Evolutionary conservation across 2,113 vertebrate species (phyloP).

Genomic region (Cryptoleucopteryx plumbea): DNA sequence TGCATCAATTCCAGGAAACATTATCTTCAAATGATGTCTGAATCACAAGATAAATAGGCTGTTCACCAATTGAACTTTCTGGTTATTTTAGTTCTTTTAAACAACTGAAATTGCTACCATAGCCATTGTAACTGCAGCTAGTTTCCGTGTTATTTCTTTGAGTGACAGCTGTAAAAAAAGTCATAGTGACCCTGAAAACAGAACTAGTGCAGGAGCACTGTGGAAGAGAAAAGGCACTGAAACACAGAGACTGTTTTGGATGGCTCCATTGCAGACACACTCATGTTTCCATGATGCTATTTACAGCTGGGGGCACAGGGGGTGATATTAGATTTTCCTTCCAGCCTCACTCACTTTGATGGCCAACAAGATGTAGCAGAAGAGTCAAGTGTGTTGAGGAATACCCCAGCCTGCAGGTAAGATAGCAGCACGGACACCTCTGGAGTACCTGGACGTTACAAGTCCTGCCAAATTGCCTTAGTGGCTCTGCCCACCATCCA

Average conservation of each 20-base stretch:
- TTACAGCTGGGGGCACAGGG: background rate
- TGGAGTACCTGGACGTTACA: accelerated
- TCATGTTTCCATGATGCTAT: background rate
- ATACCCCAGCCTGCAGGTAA: background rate
- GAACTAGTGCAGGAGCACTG: background rate
- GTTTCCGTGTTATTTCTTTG: background rate
- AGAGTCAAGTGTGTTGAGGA: background rate
- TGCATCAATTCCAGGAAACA: constrained; percentile 28
- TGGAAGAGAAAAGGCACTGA: background rate
- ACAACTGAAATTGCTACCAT: background rate
- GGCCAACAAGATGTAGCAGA: background rate
- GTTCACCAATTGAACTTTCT: constrained; percentile 21
- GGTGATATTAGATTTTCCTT: background rate
- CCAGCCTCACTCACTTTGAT: background rate
- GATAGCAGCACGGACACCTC: background rate
- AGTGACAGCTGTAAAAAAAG: background rate
- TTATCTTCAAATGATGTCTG: background rate
- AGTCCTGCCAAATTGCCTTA: background rate
- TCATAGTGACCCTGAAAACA: constrained; percentile 36
- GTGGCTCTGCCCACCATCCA: accelerated
- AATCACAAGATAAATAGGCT: constrained; percentile 8
- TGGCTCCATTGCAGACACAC: background rate
- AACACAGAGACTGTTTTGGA: background rate
- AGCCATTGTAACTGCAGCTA: background rate
- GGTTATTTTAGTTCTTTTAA: constrained; percentile 1